Base-by-base conservation (phyloP, 2,888 invertebrate species). In the Cosmia pyralina region DNA sequence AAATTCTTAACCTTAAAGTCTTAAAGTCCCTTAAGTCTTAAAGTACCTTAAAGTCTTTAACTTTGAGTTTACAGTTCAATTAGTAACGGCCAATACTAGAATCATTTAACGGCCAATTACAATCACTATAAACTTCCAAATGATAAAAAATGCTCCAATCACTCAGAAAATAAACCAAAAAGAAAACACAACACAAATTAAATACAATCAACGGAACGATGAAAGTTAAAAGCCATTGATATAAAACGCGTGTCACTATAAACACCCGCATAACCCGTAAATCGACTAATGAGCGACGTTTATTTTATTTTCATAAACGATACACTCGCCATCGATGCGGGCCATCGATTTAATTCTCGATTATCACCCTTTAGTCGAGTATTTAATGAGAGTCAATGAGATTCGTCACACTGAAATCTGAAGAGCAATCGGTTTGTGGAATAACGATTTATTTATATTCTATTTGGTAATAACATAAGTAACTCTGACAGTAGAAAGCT, bases 301-400 rank as follows among this genome's bases (percentile, higher is more conserved):
- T 94, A 95, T 94, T 93, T 93, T 94, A 94, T 95, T 94, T 94
- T 94, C 90, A 93, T 94, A 93, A 91, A 93, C 92, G 92, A 94
- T 85, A 82, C 75, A 79, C 66, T 62, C 60, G 66, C 62, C 87
- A 83, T 82, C 87, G 92, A 96, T 96, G 95, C 96, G 96, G 96
- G 96, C 90, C 89, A 89, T 92, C 93, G 93, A 93, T 93, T 93
- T 89, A 93, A 93, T 92, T 92, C 92, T 90, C 91, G 89, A 92
- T 93, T 91, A 92, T 93, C 94, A 95, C 95, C 95, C 95, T 95
- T 95, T 94, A 91, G 90, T 90, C 85, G 88, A 89, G 87, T 81
- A 75, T 89, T 91, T 92, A 92, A 94, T 93, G 87, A 90, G 85
- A 86, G 85, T 88, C 92, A 89, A 92, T 93, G 85, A 87, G 88